These are phyloP conservation scores for Sternarchorhynchus goeldii DNA, from an alignment of 2,797 vertebrate species.

Conservation along the genomic window DNA sequence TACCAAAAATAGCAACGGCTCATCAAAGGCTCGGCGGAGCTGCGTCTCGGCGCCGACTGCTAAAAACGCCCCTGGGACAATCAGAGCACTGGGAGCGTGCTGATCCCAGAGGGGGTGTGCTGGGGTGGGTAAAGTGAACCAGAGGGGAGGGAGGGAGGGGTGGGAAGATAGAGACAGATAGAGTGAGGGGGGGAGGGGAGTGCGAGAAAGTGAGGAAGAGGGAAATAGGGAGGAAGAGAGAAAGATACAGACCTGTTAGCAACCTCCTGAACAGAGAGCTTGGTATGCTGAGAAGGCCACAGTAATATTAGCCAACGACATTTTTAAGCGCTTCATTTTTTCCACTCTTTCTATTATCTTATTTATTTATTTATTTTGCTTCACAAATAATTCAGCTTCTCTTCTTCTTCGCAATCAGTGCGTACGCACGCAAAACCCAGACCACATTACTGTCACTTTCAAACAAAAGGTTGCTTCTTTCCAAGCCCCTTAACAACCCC, in stretches of 20 bases:
- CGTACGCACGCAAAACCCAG: neutral
- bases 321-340: neutral
- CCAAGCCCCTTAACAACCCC: neutral
- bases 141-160: too few relatives aligned
- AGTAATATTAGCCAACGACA: neutral
- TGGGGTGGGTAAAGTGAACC: too few relatives aligned
- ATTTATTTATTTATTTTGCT: too few relatives aligned
- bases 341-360: neutral
- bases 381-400: neutral
- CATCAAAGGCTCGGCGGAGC: slow-evolving; percentile 5
- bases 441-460: slow-evolving; percentile 17
- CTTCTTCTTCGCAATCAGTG: neutral
- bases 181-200: too few relatives aligned
- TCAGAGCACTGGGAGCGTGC: neutral
- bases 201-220: too few relatives aligned
- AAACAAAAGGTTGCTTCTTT: neutral
- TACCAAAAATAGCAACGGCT: slow-evolving; percentile 1
- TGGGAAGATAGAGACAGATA: too few relatives aligned
- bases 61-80: neutral
- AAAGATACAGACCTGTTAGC: neutral
- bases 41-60: neutral
- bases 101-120: neutral
- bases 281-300: neutral
- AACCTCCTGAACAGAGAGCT: neutral
- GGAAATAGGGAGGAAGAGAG: neutral